Percentiles rank a stretch among this genome's conserved stretches.
Conservation (phyloP, 2,113 vertebrate species). For the Dipodomys ordii region DNA sequence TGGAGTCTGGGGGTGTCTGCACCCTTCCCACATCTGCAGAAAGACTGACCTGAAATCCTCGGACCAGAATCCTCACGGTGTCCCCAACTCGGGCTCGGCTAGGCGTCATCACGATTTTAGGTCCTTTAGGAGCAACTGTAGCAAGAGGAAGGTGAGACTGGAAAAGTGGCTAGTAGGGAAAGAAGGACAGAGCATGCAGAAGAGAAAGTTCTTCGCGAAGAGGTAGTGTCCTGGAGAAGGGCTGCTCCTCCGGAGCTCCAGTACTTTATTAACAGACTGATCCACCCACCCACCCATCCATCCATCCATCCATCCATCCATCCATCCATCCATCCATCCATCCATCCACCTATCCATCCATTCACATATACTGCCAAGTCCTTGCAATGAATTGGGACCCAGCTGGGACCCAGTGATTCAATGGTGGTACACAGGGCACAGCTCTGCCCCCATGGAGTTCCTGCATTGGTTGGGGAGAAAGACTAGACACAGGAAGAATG, state of each 20-base stretch:
- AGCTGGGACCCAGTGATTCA: not conserved
- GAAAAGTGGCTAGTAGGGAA: not conserved
- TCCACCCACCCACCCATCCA: not conserved
- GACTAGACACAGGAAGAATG: no score
- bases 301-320: no score
- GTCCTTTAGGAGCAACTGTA: constrained; percentile 95
- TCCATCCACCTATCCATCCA: not conserved
- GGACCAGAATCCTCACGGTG: constrained; percentile 93
- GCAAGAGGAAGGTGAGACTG: constrained; percentile 35
- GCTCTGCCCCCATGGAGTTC: not conserved
- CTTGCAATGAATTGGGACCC: not conserved
- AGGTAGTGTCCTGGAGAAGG: fast-evolving
- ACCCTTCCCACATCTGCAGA: not conserved
- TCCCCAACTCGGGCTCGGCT: constrained; percentile 93
- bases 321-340: no score
- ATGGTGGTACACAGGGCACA: fast-evolving
- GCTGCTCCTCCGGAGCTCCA: not conserved
- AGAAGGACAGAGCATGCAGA: fast-evolving
- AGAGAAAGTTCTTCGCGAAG: not conserved
- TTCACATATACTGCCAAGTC: not conserved
- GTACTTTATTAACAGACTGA: not conserved
- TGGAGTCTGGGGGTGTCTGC: not conserved
- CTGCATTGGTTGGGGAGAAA: not conserved
- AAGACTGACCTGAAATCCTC: constrained; percentile 92
- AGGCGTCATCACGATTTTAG: constrained; percentile 92